A percentile compares a stretch with the other conserved stretches of the same genome.
Evolutionary conservation across 2,113 vertebrate species (phyloP).

Genomic region (Oophaga pumilio): DNA sequence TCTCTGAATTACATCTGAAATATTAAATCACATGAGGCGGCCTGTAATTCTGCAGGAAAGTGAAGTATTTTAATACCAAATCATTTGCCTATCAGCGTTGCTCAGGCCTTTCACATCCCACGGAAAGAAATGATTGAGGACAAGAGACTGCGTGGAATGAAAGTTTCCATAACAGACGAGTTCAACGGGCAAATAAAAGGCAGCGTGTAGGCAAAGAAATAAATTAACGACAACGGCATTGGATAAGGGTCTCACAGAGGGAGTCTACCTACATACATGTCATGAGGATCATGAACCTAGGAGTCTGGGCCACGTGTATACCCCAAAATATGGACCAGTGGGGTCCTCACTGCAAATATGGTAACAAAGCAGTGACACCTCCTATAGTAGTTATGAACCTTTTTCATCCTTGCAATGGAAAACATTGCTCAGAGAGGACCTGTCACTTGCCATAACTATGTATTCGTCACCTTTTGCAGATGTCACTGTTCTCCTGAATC

Average conservation of each 20-base stretch:
- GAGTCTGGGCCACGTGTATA: background rate
- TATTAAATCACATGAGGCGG: conserved; percentile 45
- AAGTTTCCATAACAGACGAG: background rate
- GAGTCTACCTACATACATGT: background rate
- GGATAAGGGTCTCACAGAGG: background rate
- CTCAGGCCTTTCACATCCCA: background rate
- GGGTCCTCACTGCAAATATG: too few species aligned
- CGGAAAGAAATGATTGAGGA: background rate
- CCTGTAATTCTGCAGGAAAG: conserved; percentile 37
- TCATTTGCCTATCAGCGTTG: conserved; percentile 1
- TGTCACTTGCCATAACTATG: too few species aligned
- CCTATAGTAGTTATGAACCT: too few species aligned
- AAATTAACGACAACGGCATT: background rate
- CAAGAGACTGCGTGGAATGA: background rate
- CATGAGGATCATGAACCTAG: background rate
- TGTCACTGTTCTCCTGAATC: too few species aligned
- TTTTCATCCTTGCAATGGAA: too few species aligned
- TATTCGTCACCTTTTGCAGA: too few species aligned
- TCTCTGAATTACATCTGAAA: conserved; percentile 33
- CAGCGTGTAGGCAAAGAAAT: background rate
- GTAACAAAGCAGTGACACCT: too few species aligned
- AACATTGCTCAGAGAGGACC: too few species aligned
- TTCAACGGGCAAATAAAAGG: background rate
- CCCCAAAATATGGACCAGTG: background rate
- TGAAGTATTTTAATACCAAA: conserved; percentile 44